Conservation (phyloP, 2,888 invertebrate species). For the Suillia variegata region DNA sequence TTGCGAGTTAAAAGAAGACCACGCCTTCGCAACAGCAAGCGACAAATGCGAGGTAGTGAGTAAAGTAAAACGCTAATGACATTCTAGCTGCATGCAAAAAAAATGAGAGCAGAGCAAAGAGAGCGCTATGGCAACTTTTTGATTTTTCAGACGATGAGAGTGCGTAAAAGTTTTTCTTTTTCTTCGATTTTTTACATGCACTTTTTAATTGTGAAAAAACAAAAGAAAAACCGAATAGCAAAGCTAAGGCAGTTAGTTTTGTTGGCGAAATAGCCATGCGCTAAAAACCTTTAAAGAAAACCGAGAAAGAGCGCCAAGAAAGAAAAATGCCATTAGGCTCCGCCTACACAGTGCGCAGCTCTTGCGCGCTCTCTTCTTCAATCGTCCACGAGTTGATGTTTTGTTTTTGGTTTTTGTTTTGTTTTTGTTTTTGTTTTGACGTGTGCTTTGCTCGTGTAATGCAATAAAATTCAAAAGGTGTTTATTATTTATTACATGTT, state of each 20-base stretch:
- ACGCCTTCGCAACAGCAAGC: not conserved
- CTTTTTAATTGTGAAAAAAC: too few species aligned
- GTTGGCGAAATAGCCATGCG: not conserved
- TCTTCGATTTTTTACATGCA: too few species aligned
- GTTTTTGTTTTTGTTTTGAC: conserved; percentile 8
- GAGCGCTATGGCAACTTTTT: not conserved
- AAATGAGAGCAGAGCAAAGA: not conserved
- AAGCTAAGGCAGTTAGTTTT: not conserved
- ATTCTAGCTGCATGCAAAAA: not conserved
- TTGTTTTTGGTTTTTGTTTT: not conserved
- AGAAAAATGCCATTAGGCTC: conserved; percentile 9
- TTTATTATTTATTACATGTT: conserved; percentile 41
- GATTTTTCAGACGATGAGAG: too few species aligned
- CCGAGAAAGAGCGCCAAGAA: not conserved
- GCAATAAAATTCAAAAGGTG: conserved; percentile 40
- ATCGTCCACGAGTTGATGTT: not conserved
- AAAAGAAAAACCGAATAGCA: too few species aligned
- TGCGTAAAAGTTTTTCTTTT: too few species aligned
- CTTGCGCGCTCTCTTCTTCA: conserved; percentile 3
- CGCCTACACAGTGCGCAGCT: too few species aligned
- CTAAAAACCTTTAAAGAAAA: not conserved
- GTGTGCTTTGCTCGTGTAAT: conserved; percentile 15
- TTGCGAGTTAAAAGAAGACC: too few species aligned
- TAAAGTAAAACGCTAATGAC: not conserved
- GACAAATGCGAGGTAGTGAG: not conserved